These are phyloP conservation scores for Alfaro cultratus DNA, from an alignment of 2,797 vertebrate genomes.

Conservation along the genomic window DNA sequence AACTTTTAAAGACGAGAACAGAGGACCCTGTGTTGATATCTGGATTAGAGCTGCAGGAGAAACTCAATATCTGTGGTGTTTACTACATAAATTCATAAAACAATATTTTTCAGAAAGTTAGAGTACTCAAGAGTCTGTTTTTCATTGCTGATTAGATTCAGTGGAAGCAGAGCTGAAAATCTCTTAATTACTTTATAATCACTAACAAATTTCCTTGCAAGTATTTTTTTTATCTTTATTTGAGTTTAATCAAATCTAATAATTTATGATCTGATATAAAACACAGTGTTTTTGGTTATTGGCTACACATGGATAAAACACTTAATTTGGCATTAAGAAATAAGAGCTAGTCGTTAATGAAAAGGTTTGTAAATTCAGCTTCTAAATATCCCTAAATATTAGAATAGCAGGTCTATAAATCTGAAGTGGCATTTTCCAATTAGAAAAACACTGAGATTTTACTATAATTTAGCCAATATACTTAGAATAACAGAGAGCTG, in stretches of 20 bases:
- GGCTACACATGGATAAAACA: neutral
- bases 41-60: slow-evolving; percentile 10
- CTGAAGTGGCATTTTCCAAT: neutral
- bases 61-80: neutral
- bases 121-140: neutral
- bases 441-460: neutral
- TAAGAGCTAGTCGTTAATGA: neutral
- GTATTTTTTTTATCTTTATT: neutral
- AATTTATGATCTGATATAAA: slow-evolving; percentile 2
- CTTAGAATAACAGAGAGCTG: neutral
- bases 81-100: neutral
- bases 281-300: neutral
- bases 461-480: neutral
- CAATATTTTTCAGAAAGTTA: neutral
- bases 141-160: neutral
- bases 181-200: neutral
- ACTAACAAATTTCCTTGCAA: neutral
- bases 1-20: neutral
- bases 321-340: neutral
- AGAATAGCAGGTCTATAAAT: neutral
- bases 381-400: neutral
- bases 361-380: neutral
- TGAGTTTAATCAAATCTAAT: neutral
- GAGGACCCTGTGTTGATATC: neutral
- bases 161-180: slow-evolving; percentile 4